Evolutionary conservation across 2,888 invertebrate genomes (phyloP).

Genomic region (Tromatobia lineatoria): DNA sequence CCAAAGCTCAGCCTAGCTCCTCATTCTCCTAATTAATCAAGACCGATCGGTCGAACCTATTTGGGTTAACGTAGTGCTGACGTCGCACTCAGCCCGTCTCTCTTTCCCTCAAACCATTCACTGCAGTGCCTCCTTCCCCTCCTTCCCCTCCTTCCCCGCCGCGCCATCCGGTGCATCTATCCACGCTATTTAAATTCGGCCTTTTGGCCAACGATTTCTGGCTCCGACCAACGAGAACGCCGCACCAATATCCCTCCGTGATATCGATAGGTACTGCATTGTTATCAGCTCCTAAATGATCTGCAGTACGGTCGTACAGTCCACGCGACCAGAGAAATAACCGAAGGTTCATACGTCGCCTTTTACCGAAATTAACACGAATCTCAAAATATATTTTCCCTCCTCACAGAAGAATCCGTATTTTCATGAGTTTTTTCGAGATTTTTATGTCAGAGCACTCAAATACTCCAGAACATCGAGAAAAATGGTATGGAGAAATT

Average conservation of each 20-base stretch:
- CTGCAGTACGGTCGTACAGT: background rate
- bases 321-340: background rate
- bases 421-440: no score
- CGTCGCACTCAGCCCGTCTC: constrained; percentile 69
- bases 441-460: no score
- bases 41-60: constrained; percentile 81
- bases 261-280: constrained; percentile 41
- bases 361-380: background rate
- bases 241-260: constrained; percentile 24
- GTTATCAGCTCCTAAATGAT: constrained; percentile 37
- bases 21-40: constrained; percentile 81
- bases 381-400: background rate
- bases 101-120: constrained; percentile 18
- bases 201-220: constrained; percentile 39
- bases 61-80: constrained; percentile 79
- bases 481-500: no score
- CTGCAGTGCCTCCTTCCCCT: background rate
- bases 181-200: constrained; percentile 36
- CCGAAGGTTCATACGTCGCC: background rate
- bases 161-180: background rate
- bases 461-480: no score
- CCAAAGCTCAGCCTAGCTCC: constrained; percentile 11
- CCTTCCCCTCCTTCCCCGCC: background rate
- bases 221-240: constrained; percentile 1
- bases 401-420: no score